phyloP scores from a whole-genome alignment of 2,888 invertebrate species.

The Saturnia pavonia region DNA sequence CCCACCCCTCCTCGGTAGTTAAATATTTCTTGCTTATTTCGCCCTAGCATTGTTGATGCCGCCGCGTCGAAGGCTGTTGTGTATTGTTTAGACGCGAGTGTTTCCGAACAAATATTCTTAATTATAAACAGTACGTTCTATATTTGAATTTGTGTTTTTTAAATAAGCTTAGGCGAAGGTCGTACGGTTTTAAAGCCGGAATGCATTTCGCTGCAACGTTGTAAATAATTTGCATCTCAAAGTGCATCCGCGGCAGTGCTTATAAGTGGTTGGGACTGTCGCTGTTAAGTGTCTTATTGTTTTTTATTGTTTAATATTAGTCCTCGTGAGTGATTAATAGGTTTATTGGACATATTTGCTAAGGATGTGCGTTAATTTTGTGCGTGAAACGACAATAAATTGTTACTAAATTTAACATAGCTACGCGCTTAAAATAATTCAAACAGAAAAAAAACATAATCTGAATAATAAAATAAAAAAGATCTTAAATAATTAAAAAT shows the following conservation, averaged over 20 bases:
- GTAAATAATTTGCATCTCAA: slow-evolving; percentile 77
- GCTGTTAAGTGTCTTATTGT: slow-evolving; percentile 69
- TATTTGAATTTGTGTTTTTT: slow-evolving; percentile 26
- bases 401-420: not conserved
- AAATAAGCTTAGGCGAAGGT: slow-evolving; percentile 23
- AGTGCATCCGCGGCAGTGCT: slow-evolving; percentile 69
- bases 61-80: slow-evolving; percentile 78
- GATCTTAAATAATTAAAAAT: not conserved
- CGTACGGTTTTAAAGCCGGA: slow-evolving; percentile 30
- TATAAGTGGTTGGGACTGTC: slow-evolving; percentile 72
- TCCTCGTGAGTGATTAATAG: slow-evolving; percentile 28
- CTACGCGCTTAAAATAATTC: not conserved
- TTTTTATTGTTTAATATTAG: slow-evolving; percentile 48
- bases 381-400: not conserved
- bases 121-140: slow-evolving; percentile 43
- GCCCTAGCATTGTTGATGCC: slow-evolving; percentile 82
- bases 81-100: slow-evolving; percentile 76
- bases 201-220: slow-evolving; percentile 67
- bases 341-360: not conserved
- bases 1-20: slow-evolving; percentile 79
- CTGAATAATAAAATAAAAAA: not conserved
- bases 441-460: not conserved
- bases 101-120: slow-evolving; percentile 61
- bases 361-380: slow-evolving; percentile 7
- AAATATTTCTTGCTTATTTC: slow-evolving; percentile 84